Percentiles rank a stretch among this genome's conserved stretches.
phyloP scores from a whole-genome alignment of 2,113 vertebrate genomes.

The Aythya baeri region DNA sequence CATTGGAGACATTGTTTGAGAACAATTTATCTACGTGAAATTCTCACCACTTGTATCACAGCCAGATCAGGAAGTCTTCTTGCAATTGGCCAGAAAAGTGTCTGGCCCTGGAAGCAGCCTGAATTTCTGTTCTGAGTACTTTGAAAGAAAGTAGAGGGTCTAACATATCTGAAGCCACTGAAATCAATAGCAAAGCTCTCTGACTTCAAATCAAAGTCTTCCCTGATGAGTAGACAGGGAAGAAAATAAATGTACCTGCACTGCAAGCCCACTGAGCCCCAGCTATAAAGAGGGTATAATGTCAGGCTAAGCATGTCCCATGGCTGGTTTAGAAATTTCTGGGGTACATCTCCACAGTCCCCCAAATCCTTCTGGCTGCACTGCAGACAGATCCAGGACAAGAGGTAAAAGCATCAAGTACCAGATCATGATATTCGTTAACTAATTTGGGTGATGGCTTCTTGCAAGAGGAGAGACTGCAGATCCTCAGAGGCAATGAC shows the following conservation, averaged over 20 bases:
- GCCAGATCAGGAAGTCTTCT: constrained; percentile 40
- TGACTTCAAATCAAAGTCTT: background rate
- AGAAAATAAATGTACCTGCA: background rate
- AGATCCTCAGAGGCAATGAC: background rate
- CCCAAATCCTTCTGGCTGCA: background rate
- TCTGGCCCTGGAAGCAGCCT: background rate
- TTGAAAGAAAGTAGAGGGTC: background rate
- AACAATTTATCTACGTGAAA: constrained; percentile 43
- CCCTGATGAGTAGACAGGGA: background rate
- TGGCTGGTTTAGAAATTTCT: background rate
- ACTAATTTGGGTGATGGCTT: background rate
- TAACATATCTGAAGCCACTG: background rate
- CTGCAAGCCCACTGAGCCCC: background rate
- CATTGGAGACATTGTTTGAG: background rate
- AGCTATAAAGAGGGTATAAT: background rate
- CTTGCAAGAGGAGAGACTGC: background rate
- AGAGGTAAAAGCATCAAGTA: background rate
- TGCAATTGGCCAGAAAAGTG: constrained; percentile 24
- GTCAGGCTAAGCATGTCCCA: background rate
- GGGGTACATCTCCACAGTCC: background rate
- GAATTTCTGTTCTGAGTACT: background rate
- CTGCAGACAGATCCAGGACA: background rate
- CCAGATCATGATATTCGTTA: background rate
- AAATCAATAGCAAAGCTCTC: background rate
- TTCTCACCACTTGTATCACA: background rate